Percentiles rank a stretch among this genome's conserved stretches.
Conservation (phyloP, 2,797 vertebrate genomes). For the Rhodeus uyekii region DNA sequence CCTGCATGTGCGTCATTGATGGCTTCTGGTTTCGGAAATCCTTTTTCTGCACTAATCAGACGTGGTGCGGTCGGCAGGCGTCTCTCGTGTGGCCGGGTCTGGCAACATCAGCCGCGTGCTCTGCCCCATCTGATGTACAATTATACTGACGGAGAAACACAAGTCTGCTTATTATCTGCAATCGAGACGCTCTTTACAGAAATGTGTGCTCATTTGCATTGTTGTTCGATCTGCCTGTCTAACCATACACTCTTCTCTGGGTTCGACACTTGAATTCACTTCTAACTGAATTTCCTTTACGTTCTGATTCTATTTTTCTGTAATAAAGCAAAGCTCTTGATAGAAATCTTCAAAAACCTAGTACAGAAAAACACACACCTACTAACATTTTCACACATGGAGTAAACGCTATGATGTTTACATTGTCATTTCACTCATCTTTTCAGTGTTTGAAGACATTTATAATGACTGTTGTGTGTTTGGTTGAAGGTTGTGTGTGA, state of each 20-base stretch:
- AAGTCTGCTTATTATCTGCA: constrained; percentile 57
- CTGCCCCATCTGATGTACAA: constrained; percentile 70
- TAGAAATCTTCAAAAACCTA: constrained; percentile 12
- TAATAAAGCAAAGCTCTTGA: constrained; percentile 1
- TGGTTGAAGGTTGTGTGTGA: neutral
- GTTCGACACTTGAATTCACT: neutral
- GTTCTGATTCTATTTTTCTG: neutral
- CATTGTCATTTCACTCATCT: neutral
- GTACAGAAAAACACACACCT: neutral
- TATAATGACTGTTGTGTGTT: constrained; percentile 17
- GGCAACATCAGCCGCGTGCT: constrained; percentile 71
- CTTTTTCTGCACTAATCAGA: constrained; percentile 76
- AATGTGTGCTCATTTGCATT: constrained; percentile 22
- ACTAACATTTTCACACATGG: neutral
- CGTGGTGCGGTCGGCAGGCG: constrained; percentile 69
- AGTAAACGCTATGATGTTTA: constrained; percentile 7
- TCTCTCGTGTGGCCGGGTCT: constrained; percentile 71
- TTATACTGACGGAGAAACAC: constrained; percentile 73
- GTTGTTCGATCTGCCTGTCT: constrained; percentile 26
- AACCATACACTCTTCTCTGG: neutral
- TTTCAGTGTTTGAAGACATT: constrained; percentile 6
- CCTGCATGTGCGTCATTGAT: constrained; percentile 75
- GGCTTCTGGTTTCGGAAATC: constrained; percentile 79
- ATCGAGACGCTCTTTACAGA: constrained; percentile 30
- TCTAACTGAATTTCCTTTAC: constrained; percentile 9